phyloP scores from a whole-genome alignment of 2,113 vertebrate species.

The Phyllopteryx taeniolatus region DNA sequence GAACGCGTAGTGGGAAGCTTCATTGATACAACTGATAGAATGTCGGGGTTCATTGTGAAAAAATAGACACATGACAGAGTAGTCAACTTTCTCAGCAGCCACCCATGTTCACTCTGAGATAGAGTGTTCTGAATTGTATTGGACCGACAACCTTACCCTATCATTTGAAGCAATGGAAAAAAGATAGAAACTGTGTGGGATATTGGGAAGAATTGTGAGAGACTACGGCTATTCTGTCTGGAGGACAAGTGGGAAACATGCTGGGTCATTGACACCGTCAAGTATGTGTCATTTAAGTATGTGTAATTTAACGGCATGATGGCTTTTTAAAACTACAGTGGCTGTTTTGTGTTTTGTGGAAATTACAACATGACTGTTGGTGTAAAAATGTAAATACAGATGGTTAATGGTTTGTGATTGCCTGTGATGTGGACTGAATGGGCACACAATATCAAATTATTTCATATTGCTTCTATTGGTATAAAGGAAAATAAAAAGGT shows the following conservation, averaged over 20 bases:
- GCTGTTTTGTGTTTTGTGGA: slow-evolving; percentile 25
- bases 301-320: slow-evolving; percentile 41
- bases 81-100: slow-evolving; percentile 23
- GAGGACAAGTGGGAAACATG: slow-evolving; percentile 47
- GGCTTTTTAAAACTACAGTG: slow-evolving; percentile 29
- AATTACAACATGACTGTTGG: slow-evolving; percentile 49
- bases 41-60: not conserved
- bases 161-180: slow-evolving; percentile 51
- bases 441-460: not conserved
- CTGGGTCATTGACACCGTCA: slow-evolving; percentile 62
- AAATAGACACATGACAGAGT: not conserved
- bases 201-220: slow-evolving; percentile 40
- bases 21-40: not conserved
- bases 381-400: slow-evolving; percentile 7
- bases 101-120: slow-evolving; percentile 16
- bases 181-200: slow-evolving; percentile 53
- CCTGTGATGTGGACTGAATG: slow-evolving; percentile 28
- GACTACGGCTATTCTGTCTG: slow-evolving; percentile 59
- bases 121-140: slow-evolving; percentile 44
- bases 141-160: slow-evolving; percentile 41
- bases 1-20: not conserved
- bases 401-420: slow-evolving; percentile 35
- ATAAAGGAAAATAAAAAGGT: not conserved
- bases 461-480: not conserved
- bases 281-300: slow-evolving; percentile 65